Evolutionary conservation across 2,888 invertebrate species (phyloP), one percentile per base, ranked within the genome.

Genomic region (Epistrophe grossulariae): DNA sequence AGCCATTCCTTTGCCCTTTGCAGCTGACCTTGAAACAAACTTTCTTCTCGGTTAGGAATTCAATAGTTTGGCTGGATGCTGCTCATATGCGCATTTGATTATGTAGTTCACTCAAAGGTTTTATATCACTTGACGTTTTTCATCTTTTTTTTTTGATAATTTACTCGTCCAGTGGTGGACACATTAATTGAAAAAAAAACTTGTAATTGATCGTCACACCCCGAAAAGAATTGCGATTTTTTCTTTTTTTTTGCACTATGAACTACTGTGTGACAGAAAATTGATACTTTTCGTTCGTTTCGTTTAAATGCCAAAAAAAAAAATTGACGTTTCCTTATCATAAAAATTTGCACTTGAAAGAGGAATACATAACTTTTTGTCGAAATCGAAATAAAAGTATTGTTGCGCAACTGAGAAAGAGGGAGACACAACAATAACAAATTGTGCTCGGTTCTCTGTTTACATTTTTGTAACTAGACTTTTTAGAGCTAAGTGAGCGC

Each of bases 1-100:
- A 88, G 91, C 91, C 92, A 92, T 91, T 77, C 79, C 88, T 81
- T 82, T 84, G 79, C 79, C 76, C 80, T 80, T 88, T 82, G 70
- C 72, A 79, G 73, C 79, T 81, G 85, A 81, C 88, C 81, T 88
- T 84, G 81, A 87, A 88, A 79, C 79, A 60, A 79, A 71, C 72
- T 82, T 82, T 85, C 70, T 74, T 73, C 62, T 77, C 55, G 59
- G 78, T 52, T 78, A 43, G 64, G 73, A 85, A 68, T 81, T 73
- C 38, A 68, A 50, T 64, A 45, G 52, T 60, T 73, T 50, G 50
- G 43, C 66, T 68, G 66, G 66, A 35, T 68, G 50, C 64, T 82
- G 43, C 55, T 70, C 79, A 79, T 83, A 70, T 79, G 76, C 87
- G 76, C 83, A 87, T 59, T 87, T 76, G 50, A 28, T 57, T 60